Percentiles rank a stretch among this genome's conserved stretches.
Conservation (phyloP, 2,797 vertebrate species). For the Pipistrellus nathusii region DNA sequence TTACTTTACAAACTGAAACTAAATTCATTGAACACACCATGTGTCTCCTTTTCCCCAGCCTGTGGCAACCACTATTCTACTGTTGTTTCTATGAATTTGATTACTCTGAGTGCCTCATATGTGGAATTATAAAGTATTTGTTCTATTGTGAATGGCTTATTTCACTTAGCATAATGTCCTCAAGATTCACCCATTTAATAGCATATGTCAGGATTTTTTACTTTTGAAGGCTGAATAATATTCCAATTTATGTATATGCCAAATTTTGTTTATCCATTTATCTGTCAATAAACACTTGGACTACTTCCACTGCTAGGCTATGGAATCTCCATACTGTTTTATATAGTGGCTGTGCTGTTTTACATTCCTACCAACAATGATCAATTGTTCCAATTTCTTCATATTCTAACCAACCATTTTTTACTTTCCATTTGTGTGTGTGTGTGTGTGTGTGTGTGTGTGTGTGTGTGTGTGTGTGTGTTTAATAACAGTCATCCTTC, state of each 20-base stretch:
- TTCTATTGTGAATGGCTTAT: neutral
- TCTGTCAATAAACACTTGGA: neutral
- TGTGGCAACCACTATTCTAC: neutral
- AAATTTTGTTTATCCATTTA: neutral
- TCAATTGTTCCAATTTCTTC: neutral
- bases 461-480: too few relatives aligned
- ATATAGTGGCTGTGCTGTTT: neutral
- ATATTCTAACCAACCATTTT: neutral
- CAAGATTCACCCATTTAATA: neutral
- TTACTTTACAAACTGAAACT: slow-evolving; percentile 4
- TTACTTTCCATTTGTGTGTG: neutral
- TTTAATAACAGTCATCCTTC: neutral
- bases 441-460: too few relatives aligned
- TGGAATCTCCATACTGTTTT: neutral
- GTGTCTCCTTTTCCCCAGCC: neutral
- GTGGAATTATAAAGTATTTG: neutral
- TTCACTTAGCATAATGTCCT: neutral
- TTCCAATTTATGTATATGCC: neutral
- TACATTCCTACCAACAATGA: neutral
- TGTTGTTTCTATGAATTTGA: neutral
- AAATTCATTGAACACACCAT: neutral
- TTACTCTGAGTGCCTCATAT: neutral
- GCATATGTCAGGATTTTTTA: neutral
- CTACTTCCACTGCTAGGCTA: neutral
- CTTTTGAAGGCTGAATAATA: slow-evolving; percentile 1